phyloP scores from a whole-genome alignment of 2,888 invertebrate species.

The Synanthedon myopaeformis region DNA sequence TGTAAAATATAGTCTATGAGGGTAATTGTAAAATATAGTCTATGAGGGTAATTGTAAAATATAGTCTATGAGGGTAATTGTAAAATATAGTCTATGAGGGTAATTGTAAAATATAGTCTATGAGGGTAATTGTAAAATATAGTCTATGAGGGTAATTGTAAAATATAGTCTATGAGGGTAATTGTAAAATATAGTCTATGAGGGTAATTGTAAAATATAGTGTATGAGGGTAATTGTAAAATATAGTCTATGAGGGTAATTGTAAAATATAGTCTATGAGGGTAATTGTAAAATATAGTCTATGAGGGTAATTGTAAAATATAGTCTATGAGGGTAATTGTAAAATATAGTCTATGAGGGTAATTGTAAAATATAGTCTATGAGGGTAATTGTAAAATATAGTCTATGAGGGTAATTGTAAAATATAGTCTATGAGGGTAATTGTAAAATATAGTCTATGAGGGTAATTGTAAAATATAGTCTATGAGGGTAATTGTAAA shows the following conservation, averaged over 20 bases:
- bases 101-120: conserved; percentile 18
- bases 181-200: conserved; percentile 19
- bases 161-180: conserved; percentile 30
- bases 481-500: conserved; percentile 25
- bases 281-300: conserved; percentile 25
- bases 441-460: conserved; percentile 19
- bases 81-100: conserved; percentile 25
- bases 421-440: conserved; percentile 30
- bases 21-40: conserved; percentile 25
- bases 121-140: conserved; percentile 24
- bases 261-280: conserved; percentile 19
- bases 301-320: conserved; percentile 22
- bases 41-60: conserved; percentile 22
- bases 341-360: conserved; percentile 25
- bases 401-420: conserved; percentile 26
- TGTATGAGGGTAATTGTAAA: conserved; percentile 22
- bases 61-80: conserved; percentile 29
- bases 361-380: conserved; percentile 18
- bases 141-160: conserved; percentile 26
- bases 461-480: conserved; percentile 20
- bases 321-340: conserved; percentile 29
- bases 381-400: conserved; percentile 24
- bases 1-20: conserved; percentile 19
- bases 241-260: conserved; percentile 31
- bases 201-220: conserved; percentile 21